phyloP scores from a whole-genome alignment of 2,113 vertebrate genomes.

The Notechis scutatus region DNA sequence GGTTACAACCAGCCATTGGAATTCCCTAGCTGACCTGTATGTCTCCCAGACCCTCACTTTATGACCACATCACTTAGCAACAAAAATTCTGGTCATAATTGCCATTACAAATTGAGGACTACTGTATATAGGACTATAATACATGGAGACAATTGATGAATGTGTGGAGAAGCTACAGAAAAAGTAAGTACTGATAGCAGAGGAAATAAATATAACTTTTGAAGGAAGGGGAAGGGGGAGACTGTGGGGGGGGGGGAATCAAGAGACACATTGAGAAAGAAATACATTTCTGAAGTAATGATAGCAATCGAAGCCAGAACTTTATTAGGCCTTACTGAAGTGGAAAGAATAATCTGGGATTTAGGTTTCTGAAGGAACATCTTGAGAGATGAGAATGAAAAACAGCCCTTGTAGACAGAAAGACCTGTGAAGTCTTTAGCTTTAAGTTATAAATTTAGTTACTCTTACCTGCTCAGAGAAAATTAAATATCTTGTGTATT shows the following conservation, averaged over 20 bases:
- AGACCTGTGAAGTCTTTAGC: not conserved
- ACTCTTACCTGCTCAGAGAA: not conserved
- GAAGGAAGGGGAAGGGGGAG: not conserved
- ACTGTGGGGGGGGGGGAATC: not conserved
- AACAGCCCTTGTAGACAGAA: not conserved
- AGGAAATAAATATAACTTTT: not conserved
- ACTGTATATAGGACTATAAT: no score
- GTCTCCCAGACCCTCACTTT: no score
- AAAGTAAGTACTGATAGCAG: not conserved
- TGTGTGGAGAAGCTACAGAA: not conserved
- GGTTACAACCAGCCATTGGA: no score
- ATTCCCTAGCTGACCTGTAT: no score
- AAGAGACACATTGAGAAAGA: not conserved
- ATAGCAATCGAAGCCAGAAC: not conserved
- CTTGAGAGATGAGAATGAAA: not conserved
- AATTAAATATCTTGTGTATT: not conserved
- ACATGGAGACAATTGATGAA: not conserved
- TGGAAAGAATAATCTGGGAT: not conserved
- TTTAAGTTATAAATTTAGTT: not conserved
- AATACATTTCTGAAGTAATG: not conserved
- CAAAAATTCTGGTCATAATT: no score
- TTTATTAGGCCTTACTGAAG: not conserved
- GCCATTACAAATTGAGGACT: no score
- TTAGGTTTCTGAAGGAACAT: not conserved
- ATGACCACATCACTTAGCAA: no score